These are phyloP conservation scores for Sigmodon hispidus DNA, from an alignment of 2,113 vertebrate species.

Conservation along the genomic window DNA sequence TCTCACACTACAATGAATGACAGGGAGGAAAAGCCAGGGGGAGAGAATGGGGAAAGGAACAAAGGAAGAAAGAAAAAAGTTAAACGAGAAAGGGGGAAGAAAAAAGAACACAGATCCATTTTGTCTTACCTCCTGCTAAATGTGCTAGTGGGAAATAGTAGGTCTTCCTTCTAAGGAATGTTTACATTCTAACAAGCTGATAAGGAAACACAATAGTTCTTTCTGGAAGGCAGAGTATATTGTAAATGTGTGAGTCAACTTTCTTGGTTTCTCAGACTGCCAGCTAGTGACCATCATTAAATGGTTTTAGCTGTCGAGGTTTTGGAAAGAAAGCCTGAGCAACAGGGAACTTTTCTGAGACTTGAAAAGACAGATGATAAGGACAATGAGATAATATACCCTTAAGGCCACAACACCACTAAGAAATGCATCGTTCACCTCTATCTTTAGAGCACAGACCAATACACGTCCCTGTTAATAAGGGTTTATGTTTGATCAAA, in stretches of 20 bases:
- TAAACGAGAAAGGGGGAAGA: neutral
- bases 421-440: constrained; percentile 52
- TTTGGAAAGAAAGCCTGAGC: constrained; percentile 4
- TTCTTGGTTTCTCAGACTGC: constrained; percentile 57
- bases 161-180: neutral
- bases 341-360: constrained; percentile 59
- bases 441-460: constrained; percentile 26
- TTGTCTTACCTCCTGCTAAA: neutral
- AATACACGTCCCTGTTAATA: constrained; percentile 28
- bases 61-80: too few species aligned
- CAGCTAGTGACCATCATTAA: constrained; percentile 34
- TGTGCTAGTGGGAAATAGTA: neutral
- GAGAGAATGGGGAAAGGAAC: too few species aligned
- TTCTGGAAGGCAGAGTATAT: constrained; percentile 55
- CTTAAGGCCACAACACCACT: neutral
- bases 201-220: constrained; percentile 26
- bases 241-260: constrained; percentile 25
- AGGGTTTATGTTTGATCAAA: constrained; percentile 48
- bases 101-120: neutral
- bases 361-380: neutral
- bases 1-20: neutral
- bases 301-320: constrained; percentile 47
- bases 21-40: too few species aligned
- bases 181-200: neutral
- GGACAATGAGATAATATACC: constrained; percentile 1